phyloP scores from a whole-genome alignment of 2,113 vertebrate species.

The Daboia siamensis region DNA sequence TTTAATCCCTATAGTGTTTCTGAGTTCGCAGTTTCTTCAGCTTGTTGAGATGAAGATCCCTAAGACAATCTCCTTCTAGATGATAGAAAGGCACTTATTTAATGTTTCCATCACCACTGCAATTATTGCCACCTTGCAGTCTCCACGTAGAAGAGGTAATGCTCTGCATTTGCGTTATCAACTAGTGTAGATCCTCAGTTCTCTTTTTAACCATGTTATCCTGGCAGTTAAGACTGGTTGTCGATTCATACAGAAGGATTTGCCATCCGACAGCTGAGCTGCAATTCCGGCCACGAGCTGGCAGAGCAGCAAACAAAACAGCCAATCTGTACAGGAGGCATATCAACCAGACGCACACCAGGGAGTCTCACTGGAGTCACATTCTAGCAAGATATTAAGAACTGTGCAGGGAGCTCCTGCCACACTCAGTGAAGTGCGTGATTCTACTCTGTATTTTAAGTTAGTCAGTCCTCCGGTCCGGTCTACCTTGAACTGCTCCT shows the following conservation, averaged over 20 bases:
- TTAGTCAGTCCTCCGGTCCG: slow-evolving; percentile 87
- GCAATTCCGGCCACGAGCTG: background rate
- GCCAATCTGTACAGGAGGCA: rapidly evolving
- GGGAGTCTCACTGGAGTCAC: slow-evolving; percentile 83
- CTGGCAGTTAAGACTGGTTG: background rate
- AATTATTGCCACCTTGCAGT: slow-evolving; percentile 52
- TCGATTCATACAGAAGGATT: background rate
- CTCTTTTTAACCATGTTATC: background rate
- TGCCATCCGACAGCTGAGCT: background rate
- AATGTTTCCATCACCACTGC: background rate
- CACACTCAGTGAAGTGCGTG: slow-evolving; percentile 80
- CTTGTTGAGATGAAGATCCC: background rate
- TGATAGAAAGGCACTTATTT: background rate
- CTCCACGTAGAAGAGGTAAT: slow-evolving; percentile 16
- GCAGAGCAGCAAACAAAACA: slow-evolving; percentile 23
- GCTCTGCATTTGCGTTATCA: background rate
- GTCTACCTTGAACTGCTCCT: slow-evolving; percentile 98
- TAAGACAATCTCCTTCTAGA: background rate
- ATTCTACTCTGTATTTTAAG: slow-evolving; percentile 84
- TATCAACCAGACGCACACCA: slow-evolving; percentile 86
- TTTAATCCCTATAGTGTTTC: background rate
- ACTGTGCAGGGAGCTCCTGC: slow-evolving; percentile 87
- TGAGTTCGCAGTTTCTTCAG: background rate
- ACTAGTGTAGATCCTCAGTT: background rate
- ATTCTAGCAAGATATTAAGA: slow-evolving; percentile 84